These are phyloP conservation scores for Agrotis ipsilon DNA, from an alignment of 2,888 invertebrate genomes.

Conservation along the genomic window DNA sequence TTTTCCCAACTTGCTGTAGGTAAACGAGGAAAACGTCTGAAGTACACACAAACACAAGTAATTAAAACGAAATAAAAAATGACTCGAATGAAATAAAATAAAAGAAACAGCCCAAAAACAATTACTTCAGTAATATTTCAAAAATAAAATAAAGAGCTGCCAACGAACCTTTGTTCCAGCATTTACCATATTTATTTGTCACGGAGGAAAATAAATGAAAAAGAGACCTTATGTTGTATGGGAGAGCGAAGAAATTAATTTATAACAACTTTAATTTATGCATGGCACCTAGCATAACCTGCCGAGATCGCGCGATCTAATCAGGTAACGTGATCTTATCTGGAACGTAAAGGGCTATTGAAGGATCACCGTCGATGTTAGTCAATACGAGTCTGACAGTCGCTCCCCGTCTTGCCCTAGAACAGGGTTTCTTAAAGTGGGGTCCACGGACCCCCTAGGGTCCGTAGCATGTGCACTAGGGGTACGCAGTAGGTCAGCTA, in stretches of 20 bases:
- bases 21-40: background rate
- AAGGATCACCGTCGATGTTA: no score
- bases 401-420: no score
- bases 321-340: no score
- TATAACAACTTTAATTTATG: constrained; percentile 53
- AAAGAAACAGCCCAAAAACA: constrained; percentile 4
- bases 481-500: no score
- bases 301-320: no score
- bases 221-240: constrained; percentile 21
- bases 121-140: constrained; percentile 28
- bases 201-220: constrained; percentile 31
- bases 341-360: no score
- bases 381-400: no score
- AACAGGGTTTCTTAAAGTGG: no score
- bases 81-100: background rate
- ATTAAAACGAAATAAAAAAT: background rate
- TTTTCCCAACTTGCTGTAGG: no score
- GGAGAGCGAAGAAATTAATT: constrained; percentile 49
- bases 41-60: background rate
- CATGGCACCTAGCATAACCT: no score
- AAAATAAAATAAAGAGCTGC: constrained; percentile 16
- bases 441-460: no score
- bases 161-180: constrained; percentile 17
- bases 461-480: no score
- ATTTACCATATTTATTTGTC: constrained; percentile 9